Percentiles rank a stretch among this genome's conserved stretches.
These are phyloP conservation scores for Philereme transversata DNA, from an alignment of 2,888 invertebrate genomes.

Conservation along the genomic window DNA sequence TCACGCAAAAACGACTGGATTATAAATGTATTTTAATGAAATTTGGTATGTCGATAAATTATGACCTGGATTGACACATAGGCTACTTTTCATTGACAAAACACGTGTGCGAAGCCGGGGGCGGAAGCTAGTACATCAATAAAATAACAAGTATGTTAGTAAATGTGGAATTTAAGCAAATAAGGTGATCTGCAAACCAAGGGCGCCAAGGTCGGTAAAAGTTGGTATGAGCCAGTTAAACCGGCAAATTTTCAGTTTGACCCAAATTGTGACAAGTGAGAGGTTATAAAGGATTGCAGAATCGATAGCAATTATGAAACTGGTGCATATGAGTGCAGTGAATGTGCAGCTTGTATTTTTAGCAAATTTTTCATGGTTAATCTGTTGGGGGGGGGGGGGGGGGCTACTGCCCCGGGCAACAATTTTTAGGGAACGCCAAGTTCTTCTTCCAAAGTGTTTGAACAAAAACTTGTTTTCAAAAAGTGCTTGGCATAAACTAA, in stretches of 20 bases:
- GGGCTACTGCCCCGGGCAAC: no score
- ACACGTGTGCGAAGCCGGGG: no score
- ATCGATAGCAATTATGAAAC: conserved; percentile 28
- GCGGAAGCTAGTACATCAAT: no score
- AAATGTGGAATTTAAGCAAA: background rate
- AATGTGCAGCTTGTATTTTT: conserved; percentile 22
- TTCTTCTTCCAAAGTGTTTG: no score
- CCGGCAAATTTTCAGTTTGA: conserved; percentile 44
- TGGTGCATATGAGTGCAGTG: conserved; percentile 32
- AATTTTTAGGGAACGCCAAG: no score
- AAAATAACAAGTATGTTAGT: background rate
- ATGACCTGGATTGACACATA: no score
- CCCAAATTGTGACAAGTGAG: conserved; percentile 43
- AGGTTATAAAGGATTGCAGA: conserved; percentile 30
- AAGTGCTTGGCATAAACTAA: no score
- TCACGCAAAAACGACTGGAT: no score
- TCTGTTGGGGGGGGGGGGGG: background rate
- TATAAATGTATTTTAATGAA: no score
- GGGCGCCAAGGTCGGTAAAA: conserved; percentile 56
- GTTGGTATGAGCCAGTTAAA: conserved; percentile 41
- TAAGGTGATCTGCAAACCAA: conserved; percentile 5
- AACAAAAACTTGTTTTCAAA: no score
- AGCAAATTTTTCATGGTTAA: conserved; percentile 6
- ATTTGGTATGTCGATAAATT: no score
- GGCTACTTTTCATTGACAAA: no score